Evolutionary conservation across 2,888 invertebrate species (phyloP), one percentile per base, ranked within the genome.

Genomic region (Cerastis leucographa): DNA sequence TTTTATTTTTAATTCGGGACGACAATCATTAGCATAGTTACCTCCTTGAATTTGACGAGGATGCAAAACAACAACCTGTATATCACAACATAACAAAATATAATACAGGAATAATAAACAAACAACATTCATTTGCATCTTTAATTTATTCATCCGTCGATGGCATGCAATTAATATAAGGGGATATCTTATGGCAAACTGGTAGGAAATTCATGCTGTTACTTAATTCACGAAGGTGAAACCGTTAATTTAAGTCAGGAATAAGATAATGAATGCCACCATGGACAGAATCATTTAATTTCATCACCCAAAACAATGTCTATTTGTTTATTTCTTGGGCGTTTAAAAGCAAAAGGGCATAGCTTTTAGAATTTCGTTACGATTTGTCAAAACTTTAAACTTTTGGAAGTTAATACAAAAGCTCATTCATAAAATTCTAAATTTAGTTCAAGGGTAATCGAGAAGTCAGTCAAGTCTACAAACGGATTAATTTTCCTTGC

Each of bases 251-350:
- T 65, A 75, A 66, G 17, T 46, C 72, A 46, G 46, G 42, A 66
- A 78, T 73, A 85, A 66, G 17, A 12, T 14, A 42, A 75, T 81
- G 14, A 81, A 78, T 62, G 61, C 49, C 0, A 59, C 71, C 1
- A 77, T n/a, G 44, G 14, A 67, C 4, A 29, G 29, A 46, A 64
- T 59, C 17, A 78, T 78, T 62, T 35, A 19, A 71, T 71, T n/a
- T 71, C 9, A 54, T 75, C 11, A 14, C 1, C 1, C 5, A 2
- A n/a, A 40, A 42, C n/a, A 72, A 67, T 25, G 29, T 40, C 49
- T 35, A 46, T 67, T 81, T 68, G 25, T 40, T 51, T 29, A 56
- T 40, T 40, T 49, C 22, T 6, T 44, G 9, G n/a, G 19, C 14
- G 46, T 80, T 35, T 19, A 8, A 64, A 76, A 42, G 19, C n/a